These are phyloP conservation scores for Aphelocoma californica DNA, from an alignment of 2,797 vertebrate genomes.

Conservation along the genomic window DNA sequence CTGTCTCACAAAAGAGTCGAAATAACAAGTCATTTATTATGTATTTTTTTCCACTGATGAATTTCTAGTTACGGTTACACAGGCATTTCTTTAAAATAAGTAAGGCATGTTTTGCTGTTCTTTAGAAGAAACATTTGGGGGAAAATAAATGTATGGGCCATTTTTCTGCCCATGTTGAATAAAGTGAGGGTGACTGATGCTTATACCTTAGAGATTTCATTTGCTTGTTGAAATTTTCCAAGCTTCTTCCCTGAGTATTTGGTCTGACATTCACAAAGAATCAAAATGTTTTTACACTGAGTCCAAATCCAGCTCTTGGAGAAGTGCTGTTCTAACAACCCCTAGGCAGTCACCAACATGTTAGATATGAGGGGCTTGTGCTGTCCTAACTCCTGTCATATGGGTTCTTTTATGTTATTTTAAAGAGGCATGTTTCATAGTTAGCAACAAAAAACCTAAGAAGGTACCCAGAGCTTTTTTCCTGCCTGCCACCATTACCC, in stretches of 20 bases:
- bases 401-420: not conserved
- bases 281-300: not conserved
- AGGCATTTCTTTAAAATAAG: not conserved
- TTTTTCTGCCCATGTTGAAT: not conserved
- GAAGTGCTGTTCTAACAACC: not conserved
- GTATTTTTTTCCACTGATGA: constrained; percentile 14
- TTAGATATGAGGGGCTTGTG: not conserved
- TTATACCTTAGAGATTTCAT: not conserved
- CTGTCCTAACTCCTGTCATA: not conserved
- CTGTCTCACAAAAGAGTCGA: constrained; percentile 33
- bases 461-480: not conserved
- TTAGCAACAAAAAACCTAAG: not conserved
- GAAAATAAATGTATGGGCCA: not conserved
- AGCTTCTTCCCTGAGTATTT: not conserved
- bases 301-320: not conserved
- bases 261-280: not conserved
- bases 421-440: not conserved
- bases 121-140: not conserved
- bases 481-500: not conserved
- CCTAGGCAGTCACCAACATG: rapidly evolving
- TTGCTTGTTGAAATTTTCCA: not conserved
- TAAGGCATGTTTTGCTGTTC: not conserved
- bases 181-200: not conserved
- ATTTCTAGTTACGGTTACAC: not conserved
- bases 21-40: constrained; percentile 48